Conservation (phyloP, 1,140 invertebrate genomes). For the Augochlora pura region DNA sequence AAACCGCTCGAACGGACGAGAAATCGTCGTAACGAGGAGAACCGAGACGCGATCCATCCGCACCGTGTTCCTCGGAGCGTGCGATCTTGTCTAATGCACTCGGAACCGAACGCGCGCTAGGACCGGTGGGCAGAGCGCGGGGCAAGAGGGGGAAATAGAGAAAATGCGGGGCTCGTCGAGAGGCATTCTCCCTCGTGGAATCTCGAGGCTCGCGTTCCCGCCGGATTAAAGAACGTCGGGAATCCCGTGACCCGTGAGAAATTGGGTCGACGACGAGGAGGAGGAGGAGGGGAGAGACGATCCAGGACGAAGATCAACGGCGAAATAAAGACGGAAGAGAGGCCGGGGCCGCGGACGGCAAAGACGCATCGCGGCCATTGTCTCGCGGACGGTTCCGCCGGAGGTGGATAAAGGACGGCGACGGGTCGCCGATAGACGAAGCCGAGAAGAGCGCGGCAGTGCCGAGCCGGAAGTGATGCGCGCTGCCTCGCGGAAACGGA, state of each 20-base stretch:
- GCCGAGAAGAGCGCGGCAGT: not conserved
- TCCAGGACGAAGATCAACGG: not conserved
- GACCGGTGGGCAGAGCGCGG: no score
- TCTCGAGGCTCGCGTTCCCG: not conserved
- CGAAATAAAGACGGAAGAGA: not conserved
- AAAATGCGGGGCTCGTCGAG: no score
- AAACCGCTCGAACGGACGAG: not conserved
- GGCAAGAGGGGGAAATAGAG: no score
- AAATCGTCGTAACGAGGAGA: not conserved
- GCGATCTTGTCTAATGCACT: no score
- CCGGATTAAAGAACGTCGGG: not conserved
- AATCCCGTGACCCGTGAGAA: conserved; percentile 23
- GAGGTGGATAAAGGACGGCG: not conserved
- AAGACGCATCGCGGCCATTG: conserved; percentile 41
- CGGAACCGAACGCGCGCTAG: no score
- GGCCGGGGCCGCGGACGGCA: not conserved
- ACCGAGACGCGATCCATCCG: no score
- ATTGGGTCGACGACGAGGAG: not conserved
- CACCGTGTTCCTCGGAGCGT: no score
- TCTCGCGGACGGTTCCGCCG: conserved; percentile 20
- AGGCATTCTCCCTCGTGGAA: no score
- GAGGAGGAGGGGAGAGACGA: not conserved
- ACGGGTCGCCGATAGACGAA: not conserved
- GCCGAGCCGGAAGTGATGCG: not conserved
- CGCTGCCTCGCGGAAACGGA: conserved; percentile 27